These are phyloP conservation scores for Aphelenchoides besseyi DNA, from an alignment of 1,140 invertebrate genomes.

Conservation along the genomic window DNA sequence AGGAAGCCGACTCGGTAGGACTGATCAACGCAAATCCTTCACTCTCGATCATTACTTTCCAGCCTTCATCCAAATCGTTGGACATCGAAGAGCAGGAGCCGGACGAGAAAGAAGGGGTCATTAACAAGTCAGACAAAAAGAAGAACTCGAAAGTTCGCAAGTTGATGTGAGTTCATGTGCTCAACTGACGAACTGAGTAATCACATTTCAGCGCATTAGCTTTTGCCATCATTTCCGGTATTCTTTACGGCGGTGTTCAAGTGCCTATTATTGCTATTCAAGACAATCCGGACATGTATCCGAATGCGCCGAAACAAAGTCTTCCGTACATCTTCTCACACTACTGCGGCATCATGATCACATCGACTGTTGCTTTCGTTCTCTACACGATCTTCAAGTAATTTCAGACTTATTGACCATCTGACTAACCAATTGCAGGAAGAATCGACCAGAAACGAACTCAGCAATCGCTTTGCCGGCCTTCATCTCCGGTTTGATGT, in stretches of 20 bases:
- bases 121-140: not conserved
- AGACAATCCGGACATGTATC: constrained; percentile 29
- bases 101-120: not conserved
- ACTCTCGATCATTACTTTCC: not conserved
- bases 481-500: not conserved
- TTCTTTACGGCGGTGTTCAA: not conserved
- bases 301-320: constrained; percentile 18
- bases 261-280: constrained; percentile 28
- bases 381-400: constrained; percentile 12
- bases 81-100: not conserved
- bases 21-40: too few species aligned
- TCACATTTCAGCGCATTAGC: not conserved
- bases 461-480: not conserved
- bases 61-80: not conserved
- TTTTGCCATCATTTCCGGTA: not conserved
- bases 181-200: too few species aligned
- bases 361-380: constrained; percentile 34
- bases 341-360: constrained; percentile 41
- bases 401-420: not conserved
- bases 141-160: too few species aligned
- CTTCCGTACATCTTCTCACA: constrained; percentile 41
- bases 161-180: too few species aligned
- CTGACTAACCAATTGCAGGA: constrained; percentile 17
- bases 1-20: not conserved
- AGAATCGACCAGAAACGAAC: constrained; percentile 31